A percentile compares a stretch with the other conserved stretches of the same genome.
These are phyloP conservation scores for Cotesia chilonis DNA, from an alignment of 1,140 invertebrate genomes.

Conservation along the genomic window DNA sequence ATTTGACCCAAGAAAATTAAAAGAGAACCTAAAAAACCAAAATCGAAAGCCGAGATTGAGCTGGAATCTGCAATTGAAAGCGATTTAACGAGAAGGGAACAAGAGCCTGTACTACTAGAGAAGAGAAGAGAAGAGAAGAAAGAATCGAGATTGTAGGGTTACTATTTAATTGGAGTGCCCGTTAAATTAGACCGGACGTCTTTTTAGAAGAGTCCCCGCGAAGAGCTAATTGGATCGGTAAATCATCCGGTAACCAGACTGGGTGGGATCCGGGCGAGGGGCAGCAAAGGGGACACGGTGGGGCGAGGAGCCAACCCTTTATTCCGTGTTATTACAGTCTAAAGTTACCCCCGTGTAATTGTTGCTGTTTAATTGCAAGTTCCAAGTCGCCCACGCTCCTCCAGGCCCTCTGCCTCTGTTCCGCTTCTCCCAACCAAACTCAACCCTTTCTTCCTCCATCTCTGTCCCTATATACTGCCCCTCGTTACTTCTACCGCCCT, in stretches of 20 bases:
- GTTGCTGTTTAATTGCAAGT: constrained; percentile 68
- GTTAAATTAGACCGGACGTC: constrained; percentile 66
- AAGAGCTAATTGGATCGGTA: constrained; percentile 66
- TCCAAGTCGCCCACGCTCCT: constrained; percentile 55
- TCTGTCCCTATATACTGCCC: not conserved
- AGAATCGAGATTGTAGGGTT: constrained; percentile 42
- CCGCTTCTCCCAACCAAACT: not conserved
- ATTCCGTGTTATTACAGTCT: constrained; percentile 68
- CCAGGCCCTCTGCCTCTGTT: not conserved
- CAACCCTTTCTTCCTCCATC: too few species aligned
- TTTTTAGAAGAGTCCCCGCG: constrained; percentile 58
- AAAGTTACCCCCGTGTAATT: constrained; percentile 68
- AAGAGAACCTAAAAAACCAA: too few species aligned
- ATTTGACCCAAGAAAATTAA: too few species aligned
- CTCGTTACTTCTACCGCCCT: not conserved
- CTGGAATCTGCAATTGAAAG: not conserved
- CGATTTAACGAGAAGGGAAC: constrained; percentile 1
- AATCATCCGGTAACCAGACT: constrained; percentile 65
- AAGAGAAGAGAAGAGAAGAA: not conserved
- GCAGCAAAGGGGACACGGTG: constrained; percentile 24
- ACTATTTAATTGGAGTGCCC: constrained; percentile 64
- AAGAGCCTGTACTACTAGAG: not conserved
- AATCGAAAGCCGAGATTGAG: too few species aligned
- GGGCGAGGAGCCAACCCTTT: constrained; percentile 59
- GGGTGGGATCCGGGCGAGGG: constrained; percentile 15